Conservation (phyloP, 2,888 invertebrate genomes). For the Meandrusa payeni region DNA sequence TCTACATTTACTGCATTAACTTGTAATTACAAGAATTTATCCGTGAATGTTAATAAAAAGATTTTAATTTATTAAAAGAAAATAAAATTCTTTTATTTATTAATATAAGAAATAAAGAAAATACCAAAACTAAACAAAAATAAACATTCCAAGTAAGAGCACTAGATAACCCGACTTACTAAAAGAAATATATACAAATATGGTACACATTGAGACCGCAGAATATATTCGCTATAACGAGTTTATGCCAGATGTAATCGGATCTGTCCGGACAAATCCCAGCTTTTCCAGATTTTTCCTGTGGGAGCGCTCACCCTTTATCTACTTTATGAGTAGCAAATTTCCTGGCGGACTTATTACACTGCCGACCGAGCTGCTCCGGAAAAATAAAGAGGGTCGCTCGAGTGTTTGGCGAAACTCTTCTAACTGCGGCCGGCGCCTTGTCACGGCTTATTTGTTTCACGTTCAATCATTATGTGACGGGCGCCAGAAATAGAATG, state of each 20-base stretch:
- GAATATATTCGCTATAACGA: constrained; percentile 22
- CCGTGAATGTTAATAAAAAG: too few species aligned
- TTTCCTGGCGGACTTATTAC: constrained; percentile 31
- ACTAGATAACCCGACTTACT: constrained; percentile 2
- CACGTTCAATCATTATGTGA: constrained; percentile 1
- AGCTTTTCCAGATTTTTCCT: constrained; percentile 30
- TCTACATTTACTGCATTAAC: too few species aligned
- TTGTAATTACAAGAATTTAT: too few species aligned
- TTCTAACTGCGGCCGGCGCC: neutral
- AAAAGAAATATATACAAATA: constrained; percentile 10
- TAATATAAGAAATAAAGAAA: too few species aligned
- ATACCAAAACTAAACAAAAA: too few species aligned
- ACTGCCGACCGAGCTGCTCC: neutral
- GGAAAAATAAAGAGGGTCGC: constrained; percentile 4
- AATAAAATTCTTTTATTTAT: too few species aligned
- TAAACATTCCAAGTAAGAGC: neutral
- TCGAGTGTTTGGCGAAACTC: constrained; percentile 3
- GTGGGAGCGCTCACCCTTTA: constrained; percentile 29
- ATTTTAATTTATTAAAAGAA: too few species aligned
- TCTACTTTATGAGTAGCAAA: constrained; percentile 33
- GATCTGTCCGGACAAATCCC: constrained; percentile 31
- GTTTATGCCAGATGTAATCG: constrained; percentile 28
- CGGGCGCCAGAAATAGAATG: neutral
- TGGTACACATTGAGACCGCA: constrained; percentile 13
- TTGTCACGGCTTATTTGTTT: constrained; percentile 7